Percentiles rank a stretch among this genome's conserved stretches.
These are phyloP conservation scores for Liopterus haemorrhoidalis DNA, from an alignment of 2,888 invertebrate species.

Conservation along the genomic window DNA sequence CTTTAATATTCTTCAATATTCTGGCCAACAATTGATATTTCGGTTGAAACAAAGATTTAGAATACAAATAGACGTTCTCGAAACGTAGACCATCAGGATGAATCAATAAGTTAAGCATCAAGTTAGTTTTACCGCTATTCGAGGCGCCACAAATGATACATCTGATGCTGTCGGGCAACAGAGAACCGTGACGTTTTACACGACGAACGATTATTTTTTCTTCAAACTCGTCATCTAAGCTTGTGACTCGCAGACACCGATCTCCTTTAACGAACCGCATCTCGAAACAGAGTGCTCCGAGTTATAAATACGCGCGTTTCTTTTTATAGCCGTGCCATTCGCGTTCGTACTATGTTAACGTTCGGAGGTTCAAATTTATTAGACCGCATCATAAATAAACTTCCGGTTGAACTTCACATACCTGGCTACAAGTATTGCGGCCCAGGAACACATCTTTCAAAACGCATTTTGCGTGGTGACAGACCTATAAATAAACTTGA, in stretches of 20 bases:
- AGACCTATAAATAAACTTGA: constrained; percentile 34
- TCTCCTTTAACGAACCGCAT: too few relatives aligned
- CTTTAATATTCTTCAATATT: too few relatives aligned
- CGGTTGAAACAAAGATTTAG: constrained; percentile 25
- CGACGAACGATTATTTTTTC: not conserved
- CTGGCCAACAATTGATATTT: constrained; percentile 3
- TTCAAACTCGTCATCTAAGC: too few relatives aligned
- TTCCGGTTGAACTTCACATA: too few relatives aligned
- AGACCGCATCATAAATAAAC: too few relatives aligned
- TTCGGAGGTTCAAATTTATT: too few relatives aligned
- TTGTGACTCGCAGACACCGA: too few relatives aligned
- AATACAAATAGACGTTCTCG: constrained; percentile 36
- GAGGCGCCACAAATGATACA: constrained; percentile 36
- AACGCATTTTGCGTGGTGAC: constrained; percentile 36
- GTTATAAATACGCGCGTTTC: too few relatives aligned
- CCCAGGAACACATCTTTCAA: constrained; percentile 27
- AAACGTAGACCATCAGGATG: constrained; percentile 36
- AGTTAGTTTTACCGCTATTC: constrained; percentile 38
- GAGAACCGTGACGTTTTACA: constrained; percentile 1
- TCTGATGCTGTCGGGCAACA: constrained; percentile 22
- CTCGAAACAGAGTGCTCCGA: too few relatives aligned
- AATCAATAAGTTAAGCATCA: constrained; percentile 34
- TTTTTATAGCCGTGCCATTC: too few relatives aligned
- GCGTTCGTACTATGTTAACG: too few relatives aligned
- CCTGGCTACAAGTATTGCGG: constrained; percentile 29